Evolutionary conservation across 2,797 vertebrate genomes (phyloP).

Genomic region (Gallirallus australis): DNA sequence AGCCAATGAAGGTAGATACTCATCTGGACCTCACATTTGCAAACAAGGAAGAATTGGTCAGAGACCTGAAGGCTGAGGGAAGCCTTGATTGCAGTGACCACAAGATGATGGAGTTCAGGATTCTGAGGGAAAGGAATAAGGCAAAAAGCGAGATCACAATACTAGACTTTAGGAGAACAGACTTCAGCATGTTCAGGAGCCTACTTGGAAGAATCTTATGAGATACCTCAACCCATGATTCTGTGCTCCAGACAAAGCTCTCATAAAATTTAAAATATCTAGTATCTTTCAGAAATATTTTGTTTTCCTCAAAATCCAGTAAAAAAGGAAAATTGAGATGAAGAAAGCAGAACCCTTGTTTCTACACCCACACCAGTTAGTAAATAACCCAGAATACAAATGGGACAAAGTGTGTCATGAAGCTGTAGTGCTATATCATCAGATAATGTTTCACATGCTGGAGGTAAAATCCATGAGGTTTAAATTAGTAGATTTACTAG

Average conservation of each 20-base stretch:
- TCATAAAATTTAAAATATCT: background rate
- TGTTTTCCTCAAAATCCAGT: background rate
- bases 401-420: background rate
- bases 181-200: background rate
- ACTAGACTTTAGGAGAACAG: background rate
- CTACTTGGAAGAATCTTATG: background rate
- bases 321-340: background rate
- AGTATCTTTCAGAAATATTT: background rate
- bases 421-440: background rate
- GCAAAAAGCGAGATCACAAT: background rate
- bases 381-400: background rate
- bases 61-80: background rate
- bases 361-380: background rate
- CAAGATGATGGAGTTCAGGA: background rate
- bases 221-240: background rate
- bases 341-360: background rate
- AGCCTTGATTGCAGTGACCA: background rate
- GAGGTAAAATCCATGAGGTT: slow-evolving; percentile 10
- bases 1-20: background rate
- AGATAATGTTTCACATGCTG: background rate
- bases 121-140: background rate
- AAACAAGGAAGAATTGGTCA: background rate
- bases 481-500: slow-evolving; percentile 53
- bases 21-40: background rate
- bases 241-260: background rate